Conservation (phyloP, 2,888 invertebrate genomes). For the Timema cristinae region DNA sequence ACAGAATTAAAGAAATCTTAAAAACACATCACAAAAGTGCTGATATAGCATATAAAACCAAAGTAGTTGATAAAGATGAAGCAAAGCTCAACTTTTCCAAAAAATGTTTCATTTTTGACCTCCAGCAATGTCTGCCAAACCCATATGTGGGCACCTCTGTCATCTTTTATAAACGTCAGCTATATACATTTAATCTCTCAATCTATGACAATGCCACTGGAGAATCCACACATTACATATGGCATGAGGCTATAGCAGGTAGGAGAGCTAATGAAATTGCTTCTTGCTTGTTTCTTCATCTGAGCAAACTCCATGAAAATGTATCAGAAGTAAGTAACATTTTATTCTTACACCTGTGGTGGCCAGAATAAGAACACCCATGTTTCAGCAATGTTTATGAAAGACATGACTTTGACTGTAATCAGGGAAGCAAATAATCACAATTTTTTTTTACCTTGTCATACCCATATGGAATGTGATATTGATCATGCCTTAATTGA, state of each 20-base stretch:
- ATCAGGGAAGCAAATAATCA: no score
- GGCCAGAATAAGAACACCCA: no score
- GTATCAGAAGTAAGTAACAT: no score
- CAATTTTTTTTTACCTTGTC: no score
- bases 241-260: slow-evolving; percentile 36
- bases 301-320: no score
- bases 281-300: slow-evolving; percentile 34
- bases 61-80: background rate
- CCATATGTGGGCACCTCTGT: slow-evolving; percentile 35
- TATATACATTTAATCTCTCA: slow-evolving; percentile 38
- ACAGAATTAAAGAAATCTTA: background rate
- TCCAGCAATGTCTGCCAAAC: slow-evolving; percentile 37
- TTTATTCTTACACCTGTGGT: no score
- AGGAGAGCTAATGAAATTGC: slow-evolving; percentile 37
- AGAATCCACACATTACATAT: slow-evolving; percentile 36
- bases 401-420: no score
- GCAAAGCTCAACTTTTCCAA: slow-evolving; percentile 1
- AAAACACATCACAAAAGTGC: background rate
- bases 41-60: slow-evolving; percentile 1
- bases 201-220: slow-evolving; percentile 32
- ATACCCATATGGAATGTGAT: no score
- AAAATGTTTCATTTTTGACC: slow-evolving; percentile 27
- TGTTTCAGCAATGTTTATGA: no score
- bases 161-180: slow-evolving; percentile 38
- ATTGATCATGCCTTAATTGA: no score